A percentile compares a stretch with the other conserved stretches of the same genome.
Evolutionary conservation across 2,888 invertebrate species (phyloP).

Genomic region (Drosophila nr. perissopoda): DNA sequence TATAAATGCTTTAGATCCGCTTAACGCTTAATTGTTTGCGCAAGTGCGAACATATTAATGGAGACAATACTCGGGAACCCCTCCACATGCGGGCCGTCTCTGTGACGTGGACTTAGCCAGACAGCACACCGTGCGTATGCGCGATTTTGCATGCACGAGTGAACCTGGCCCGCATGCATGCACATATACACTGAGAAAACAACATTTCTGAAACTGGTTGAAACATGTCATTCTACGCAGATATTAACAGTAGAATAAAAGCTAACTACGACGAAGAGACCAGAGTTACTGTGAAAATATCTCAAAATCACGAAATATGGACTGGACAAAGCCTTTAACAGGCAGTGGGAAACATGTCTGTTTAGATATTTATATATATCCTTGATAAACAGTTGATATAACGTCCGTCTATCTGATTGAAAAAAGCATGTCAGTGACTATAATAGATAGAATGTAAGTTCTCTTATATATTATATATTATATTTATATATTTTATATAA

Average conservation of each 20-base stretch:
- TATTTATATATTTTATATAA: not conserved
- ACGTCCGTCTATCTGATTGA: not conserved
- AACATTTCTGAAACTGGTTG: not conserved
- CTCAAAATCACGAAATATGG: not conserved
- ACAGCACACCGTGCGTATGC: conserved; percentile 62
- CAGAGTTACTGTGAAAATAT: not conserved
- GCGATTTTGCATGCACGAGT: conserved; percentile 69
- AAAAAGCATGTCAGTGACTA: not conserved
- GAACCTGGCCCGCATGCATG: conserved; percentile 29
- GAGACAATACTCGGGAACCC: conserved; percentile 22
- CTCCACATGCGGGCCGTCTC: conserved; percentile 17
- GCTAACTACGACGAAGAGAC: not conserved
- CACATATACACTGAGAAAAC: conserved; percentile 12
- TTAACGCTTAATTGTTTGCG: conserved; percentile 53
- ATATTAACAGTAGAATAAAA: not conserved
- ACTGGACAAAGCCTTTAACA: not conserved
- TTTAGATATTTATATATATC: not conserved
- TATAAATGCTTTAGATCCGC: conserved; percentile 57
- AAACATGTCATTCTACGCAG: not conserved
- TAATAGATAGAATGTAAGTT: not conserved
- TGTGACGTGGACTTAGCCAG: conserved; percentile 9
- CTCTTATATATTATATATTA: not conserved
- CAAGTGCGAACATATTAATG: conserved; percentile 34
- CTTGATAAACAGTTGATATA: too few species aligned
- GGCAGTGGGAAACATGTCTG: not conserved